Evolutionary conservation across 2,113 vertebrate species (phyloP).

Genomic region (Tinamus guttatus): DNA sequence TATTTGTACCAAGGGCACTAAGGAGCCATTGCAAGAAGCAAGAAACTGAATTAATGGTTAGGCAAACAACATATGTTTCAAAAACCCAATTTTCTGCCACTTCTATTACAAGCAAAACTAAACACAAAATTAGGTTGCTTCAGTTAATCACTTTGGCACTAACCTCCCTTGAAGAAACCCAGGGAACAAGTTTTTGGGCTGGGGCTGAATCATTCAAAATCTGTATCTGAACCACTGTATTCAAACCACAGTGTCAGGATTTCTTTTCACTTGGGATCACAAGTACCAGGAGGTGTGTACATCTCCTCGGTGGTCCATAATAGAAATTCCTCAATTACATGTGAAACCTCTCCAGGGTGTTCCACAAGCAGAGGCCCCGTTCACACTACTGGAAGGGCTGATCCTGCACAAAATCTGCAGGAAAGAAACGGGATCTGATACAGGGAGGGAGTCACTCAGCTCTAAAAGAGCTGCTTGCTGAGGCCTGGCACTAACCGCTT

Average conservation of each 20-base stretch:
- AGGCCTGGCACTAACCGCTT: neutral
- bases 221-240: neutral
- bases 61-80: conserved; percentile 19
- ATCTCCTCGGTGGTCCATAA: neutral
- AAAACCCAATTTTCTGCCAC: neutral
- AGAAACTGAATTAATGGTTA: conserved; percentile 36
- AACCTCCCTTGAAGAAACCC: neutral
- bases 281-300: neutral
- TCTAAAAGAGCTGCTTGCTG: neutral
- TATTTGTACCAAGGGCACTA: conserved; percentile 52
- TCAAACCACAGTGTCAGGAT: neutral
- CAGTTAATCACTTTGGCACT: neutral
- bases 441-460: neutral
- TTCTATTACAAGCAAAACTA: conserved; percentile 1
- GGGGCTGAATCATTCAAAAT: neutral
- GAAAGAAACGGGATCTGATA: neutral
- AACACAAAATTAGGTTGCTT: neutral
- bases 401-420: neutral
- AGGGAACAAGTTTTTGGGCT: neutral
- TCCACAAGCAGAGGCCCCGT: neutral
- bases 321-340: neutral
- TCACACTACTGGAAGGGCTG: conserved; percentile 6
- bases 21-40: conserved; percentile 33
- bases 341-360: neutral
- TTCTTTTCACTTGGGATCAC: neutral